phyloP scores from a whole-genome alignment of 2,113 vertebrate genomes.

The Prunella fulvescens region DNA sequence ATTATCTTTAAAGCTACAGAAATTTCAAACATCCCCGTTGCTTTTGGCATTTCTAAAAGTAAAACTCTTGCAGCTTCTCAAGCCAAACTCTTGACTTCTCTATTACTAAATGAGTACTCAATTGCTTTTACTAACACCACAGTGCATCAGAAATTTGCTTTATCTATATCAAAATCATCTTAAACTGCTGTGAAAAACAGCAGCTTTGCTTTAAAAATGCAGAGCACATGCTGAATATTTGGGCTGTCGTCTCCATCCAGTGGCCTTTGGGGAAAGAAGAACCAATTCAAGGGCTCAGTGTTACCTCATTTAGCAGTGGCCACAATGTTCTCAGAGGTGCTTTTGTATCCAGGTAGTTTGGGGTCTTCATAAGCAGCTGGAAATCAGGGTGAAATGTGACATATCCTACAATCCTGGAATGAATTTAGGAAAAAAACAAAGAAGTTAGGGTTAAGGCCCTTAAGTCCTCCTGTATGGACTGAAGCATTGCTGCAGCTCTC shows the following conservation, averaged over 20 bases:
- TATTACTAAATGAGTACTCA: not conserved
- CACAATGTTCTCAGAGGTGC: not conserved
- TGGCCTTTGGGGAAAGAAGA: not conserved
- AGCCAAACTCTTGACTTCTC: not conserved
- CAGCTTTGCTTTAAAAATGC: not conserved
- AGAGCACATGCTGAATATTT: not conserved
- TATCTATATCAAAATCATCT: not conserved
- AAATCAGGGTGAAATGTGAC: not conserved
- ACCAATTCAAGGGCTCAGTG: not conserved
- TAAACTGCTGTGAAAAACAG: not conserved
- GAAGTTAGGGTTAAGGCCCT: not conserved
- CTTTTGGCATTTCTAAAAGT: not conserved
- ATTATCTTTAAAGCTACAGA: not conserved
- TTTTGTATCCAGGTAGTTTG: not conserved
- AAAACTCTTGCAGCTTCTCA: not conserved
- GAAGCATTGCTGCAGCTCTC: not conserved
- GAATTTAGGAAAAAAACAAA: not conserved
- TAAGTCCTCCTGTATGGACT: not conserved
- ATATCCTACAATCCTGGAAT: not conserved
- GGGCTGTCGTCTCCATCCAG: not conserved
- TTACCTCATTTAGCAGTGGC: not conserved
- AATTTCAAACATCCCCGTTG: not conserved
- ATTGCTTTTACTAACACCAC: not conserved
- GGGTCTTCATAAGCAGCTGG: not conserved
- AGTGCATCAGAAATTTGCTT: not conserved